Evolutionary conservation across 2,113 vertebrate species (phyloP), one percentile per base, ranked within the genome.

Genomic region (Chlamydotis undulata): DNA sequence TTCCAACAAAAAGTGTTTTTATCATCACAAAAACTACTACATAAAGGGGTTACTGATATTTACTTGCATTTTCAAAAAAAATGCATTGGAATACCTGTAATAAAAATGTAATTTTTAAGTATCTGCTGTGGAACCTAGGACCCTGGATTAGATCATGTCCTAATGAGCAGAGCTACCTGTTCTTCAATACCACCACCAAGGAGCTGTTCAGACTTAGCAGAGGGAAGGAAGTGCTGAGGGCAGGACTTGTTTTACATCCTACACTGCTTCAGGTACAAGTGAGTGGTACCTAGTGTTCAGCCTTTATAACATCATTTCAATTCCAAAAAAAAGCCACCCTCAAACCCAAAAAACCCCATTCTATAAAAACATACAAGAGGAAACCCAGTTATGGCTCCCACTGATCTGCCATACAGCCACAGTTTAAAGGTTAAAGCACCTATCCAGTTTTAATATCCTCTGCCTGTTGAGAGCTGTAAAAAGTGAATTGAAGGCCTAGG

Each of bases 281-380:
- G 33, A 56, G 41, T n/a, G 50, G 37, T 19, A 93, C 16, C 73
- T 43, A 9, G 3, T 70, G 23, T 61, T 83, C 45, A 53, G 45
- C 33, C 33, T 60, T 55, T 22, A 12, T 45, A 74, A 31, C 28
- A 49, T 50, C 28, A 49, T 50, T 74, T 70, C 1, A 4, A 52
- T 69, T 59, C 26, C 14, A 77, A 39, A 78, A 71, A 71, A 71
- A 45, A 24, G 3, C 17, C 31, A 50, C 43, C 4, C 6, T 2
- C 16, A 3, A 14, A 10, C 12, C 14, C n/a, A 6, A 53, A 24
- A 9, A 12, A 10, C 0, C 3, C 43, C 8, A 4, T 31, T 70
- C 33, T 75, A 14, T 53, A 50, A 79, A 80, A 82, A 23, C 12
- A 57, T 33, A 31, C 6, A 7, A 83, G 19, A 19, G 53, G 6